Evolutionary conservation across 1,140 invertebrate genomes (phyloP), one percentile per base, ranked within the genome.

Genomic region (Gerris buenoi): DNA sequence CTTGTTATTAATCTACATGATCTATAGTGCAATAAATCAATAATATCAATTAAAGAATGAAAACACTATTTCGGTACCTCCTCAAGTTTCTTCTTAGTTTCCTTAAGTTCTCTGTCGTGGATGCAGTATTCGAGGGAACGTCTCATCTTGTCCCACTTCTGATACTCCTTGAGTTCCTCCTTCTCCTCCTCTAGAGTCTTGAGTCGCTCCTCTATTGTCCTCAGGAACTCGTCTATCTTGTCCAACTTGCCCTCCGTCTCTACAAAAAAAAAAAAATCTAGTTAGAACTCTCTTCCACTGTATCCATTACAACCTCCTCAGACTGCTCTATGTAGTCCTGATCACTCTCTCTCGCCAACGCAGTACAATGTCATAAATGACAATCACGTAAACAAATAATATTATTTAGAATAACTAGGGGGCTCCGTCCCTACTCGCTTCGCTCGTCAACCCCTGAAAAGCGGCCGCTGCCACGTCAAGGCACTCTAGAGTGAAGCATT

Each of bases 131-230:
- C 97, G 1, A 99, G 77, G 46, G 93, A 90, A 63, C 96, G 81
- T 61, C 95, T 83, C 74, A 93, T 92, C 76, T 96, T 94, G 76
- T 99, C 97, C 90, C 94, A 97, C 74, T 97, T 94, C 79, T 99
- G 97, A 81, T 99, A 99, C 75, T 99, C 95, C 76, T 98, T 99
- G 25, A 99, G 79, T 76, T 99, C 97, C 78, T 99, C 96, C 74
- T 99, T 99, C 78, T 99, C 97, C 75, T 96, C 93, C 78, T 99
- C 95, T 3, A 99, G 78, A 0, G 95, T 99, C 73, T 91, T 88
- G 33, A 99, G 78, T 66, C 95, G 82, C 73, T 99, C 96, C 79
- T 99, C 95, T 72, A 99, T 99, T 56, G 96, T 98, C 76, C 93
- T 86, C 15, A 99, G 78, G 76, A 98, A 91, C 75, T 98, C 96